phyloP scores from a whole-genome alignment of 2,888 invertebrate genomes.

The Perizoma affinitatum region DNA sequence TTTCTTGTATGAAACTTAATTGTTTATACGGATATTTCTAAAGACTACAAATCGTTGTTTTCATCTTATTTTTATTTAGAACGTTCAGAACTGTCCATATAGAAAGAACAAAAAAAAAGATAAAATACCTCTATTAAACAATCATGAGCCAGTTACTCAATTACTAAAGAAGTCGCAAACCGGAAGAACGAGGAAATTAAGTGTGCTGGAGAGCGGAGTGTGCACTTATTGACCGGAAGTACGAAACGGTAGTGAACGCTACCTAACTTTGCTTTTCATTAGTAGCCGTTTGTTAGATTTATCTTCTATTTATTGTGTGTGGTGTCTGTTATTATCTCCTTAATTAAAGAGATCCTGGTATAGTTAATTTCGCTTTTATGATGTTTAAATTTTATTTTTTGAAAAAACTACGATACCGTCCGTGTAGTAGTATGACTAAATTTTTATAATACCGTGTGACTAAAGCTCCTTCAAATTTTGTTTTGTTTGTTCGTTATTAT shows the following conservation, averaged over 20 bases:
- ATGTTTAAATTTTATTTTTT: too few species aligned
- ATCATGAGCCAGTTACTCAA: slow-evolving; percentile 48
- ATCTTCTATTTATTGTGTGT: slow-evolving; percentile 31
- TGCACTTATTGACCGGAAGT: slow-evolving; percentile 56
- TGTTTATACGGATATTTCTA: too few species aligned
- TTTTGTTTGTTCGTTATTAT: too few species aligned
- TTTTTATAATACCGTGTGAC: too few species aligned
- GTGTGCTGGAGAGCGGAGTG: slow-evolving; percentile 48
- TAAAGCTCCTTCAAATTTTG: too few species aligned
- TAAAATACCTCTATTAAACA: slow-evolving; percentile 41
- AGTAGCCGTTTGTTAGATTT: slow-evolving; percentile 40
- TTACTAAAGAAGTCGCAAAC: slow-evolving; percentile 49
- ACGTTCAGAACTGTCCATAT: too few species aligned
- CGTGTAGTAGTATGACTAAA: too few species aligned
- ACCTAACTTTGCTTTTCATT: slow-evolving; percentile 61
- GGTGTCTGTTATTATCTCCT: slow-evolving; percentile 19
- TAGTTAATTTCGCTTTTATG: background rate
- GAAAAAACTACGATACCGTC: too few species aligned
- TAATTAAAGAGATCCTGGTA: slow-evolving; percentile 17
- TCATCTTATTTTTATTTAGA: too few species aligned
- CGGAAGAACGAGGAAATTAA: slow-evolving; percentile 57
- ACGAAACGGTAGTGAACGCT: slow-evolving; percentile 39
- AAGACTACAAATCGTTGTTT: too few species aligned
- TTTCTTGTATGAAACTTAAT: too few species aligned
- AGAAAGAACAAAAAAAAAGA: background rate